Evolutionary conservation across 2,113 vertebrate genomes (phyloP), one percentile per base, ranked within the genome.

Genomic region (Nycticorax nycticorax): DNA sequence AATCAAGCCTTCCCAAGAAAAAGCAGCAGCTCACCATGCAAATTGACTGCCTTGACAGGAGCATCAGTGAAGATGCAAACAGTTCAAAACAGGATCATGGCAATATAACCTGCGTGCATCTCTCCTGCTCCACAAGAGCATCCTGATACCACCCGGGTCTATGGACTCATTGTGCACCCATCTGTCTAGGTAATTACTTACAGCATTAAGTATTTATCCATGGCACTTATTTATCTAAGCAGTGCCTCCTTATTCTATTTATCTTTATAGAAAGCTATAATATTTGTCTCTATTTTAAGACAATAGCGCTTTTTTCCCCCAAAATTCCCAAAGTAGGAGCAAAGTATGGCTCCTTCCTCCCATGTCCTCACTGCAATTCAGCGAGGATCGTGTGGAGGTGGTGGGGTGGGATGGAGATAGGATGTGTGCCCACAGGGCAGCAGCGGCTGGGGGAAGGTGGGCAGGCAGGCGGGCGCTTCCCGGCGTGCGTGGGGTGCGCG

Each of bases 221-320:
- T 32, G 63, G 37, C 56, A 91, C 41, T 91, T 93, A 86, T 88
- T 96, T 93, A 39, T 64, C 87, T 85, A 84, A 94, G 66, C 57
- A 95, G 22, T 53, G 57, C 56, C 94, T 87, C 87, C 76, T 76
- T 64, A 67, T 84, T 94, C 92, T 91, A 67, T 85, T 90, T 84
- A 57, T 80, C 88, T 63, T 96, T 71, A 56, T 85, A 62, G 24
- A 64, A 89, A 91, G 30, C 71, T 76, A 32, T 33, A 89, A 75
- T 73, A 93, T 96, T 96, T 96, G 74, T 86, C 88, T 95, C 87
- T 92, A 64, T 88, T 95, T 96, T 94, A 95, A 95, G 73, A 97
- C n/a, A 94, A 85, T 26, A 94, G 23, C 1, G 3, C 71, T 69
- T 88, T 82, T 60, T 9, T 1, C 32, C 47, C 23, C 23, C 4